Percentiles rank a stretch among this genome's conserved stretches.
These are phyloP conservation scores for Petrocephalus sullivani DNA, from an alignment of 2,797 vertebrate species.

Conservation along the genomic window DNA sequence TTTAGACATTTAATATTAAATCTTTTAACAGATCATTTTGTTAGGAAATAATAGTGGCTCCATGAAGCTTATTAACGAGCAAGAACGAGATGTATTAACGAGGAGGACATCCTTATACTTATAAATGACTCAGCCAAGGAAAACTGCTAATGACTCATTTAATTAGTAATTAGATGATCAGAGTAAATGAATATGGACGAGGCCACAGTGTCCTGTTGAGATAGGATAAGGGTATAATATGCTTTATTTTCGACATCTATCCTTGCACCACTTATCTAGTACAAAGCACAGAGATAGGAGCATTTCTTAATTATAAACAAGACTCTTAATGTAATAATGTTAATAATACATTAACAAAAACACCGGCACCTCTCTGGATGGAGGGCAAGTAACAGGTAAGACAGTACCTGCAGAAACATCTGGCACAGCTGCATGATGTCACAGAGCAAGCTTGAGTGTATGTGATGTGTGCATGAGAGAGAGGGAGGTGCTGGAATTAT, in stretches of 20 bases:
- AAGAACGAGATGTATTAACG: background rate
- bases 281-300: background rate
- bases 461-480: background rate
- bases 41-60: background rate
- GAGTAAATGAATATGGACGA: background rate
- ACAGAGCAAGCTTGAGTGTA: background rate
- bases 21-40: background rate
- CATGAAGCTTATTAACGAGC: background rate
- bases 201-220: background rate
- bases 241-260: background rate
- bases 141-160: conserved; percentile 25
- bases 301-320: background rate
- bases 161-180: conserved; percentile 31
- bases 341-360: background rate
- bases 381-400: background rate
- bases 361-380: background rate
- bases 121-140: background rate
- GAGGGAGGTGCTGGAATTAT: background rate
- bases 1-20: background rate
- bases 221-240: background rate
- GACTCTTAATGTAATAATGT: background rate
- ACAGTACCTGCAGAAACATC: background rate
- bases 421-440: background rate
- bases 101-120: background rate
- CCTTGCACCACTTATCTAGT: background rate